Conservation (phyloP, 2,797 vertebrate genomes). For the Hemibagrus guttatus region DNA sequence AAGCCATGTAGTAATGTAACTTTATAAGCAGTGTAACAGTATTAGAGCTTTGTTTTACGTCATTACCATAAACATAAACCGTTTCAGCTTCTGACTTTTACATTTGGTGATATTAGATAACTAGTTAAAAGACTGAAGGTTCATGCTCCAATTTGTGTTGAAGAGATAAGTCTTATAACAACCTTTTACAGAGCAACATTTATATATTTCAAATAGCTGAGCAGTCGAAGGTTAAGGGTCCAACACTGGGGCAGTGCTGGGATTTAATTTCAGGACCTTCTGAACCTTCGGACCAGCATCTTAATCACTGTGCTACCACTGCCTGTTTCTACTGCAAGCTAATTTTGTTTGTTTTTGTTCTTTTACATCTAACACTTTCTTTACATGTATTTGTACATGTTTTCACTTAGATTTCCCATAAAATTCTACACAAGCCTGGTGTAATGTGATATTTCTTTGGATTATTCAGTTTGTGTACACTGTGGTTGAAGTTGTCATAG, state of each 20-base stretch:
- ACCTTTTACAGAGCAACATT: too few species aligned
- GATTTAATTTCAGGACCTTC: too few species aligned
- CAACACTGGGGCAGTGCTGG: too few species aligned
- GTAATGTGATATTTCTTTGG: conserved; percentile 19
- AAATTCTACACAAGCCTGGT: neutral
- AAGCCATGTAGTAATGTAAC: neutral
- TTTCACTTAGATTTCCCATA: neutral
- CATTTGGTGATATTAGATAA: neutral
- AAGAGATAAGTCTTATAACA: neutral
- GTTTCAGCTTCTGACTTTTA: neutral
- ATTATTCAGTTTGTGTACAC: neutral
- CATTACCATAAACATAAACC: neutral
- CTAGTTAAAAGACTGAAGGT: neutral
- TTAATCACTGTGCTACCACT: too few species aligned
- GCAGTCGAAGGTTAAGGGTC: too few species aligned
- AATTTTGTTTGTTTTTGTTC: neutral
- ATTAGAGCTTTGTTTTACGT: neutral
- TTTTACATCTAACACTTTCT: neutral
- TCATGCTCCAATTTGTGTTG: neutral
- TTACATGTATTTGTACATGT: neutral
- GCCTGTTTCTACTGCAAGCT: too few species aligned
- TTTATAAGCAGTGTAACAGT: neutral
- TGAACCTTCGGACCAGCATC: too few species aligned
- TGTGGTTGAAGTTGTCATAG: neutral
- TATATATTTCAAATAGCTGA: too few species aligned